Evolutionary conservation across 2,888 invertebrate species (phyloP).

Genomic region (Epinotia ramella): DNA sequence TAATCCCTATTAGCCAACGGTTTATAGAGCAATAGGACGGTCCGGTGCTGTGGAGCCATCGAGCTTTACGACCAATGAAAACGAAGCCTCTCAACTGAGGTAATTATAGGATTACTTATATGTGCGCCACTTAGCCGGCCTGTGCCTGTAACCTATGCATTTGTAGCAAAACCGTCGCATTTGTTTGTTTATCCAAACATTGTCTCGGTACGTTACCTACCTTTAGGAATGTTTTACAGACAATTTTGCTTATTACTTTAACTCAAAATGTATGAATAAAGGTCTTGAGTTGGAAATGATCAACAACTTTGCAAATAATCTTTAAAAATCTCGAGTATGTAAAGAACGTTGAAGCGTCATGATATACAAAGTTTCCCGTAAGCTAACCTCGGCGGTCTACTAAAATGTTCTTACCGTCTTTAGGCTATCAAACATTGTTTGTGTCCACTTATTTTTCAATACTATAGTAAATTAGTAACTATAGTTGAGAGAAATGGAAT

Average conservation of each 20-base stretch:
- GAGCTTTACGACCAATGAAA: conserved; percentile 81
- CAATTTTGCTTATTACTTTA: neutral
- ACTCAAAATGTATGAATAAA: no score
- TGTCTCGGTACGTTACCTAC: neutral
- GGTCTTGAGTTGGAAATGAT: no score
- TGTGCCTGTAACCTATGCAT: conserved; percentile 29
- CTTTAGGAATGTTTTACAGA: neutral
- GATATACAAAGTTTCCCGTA: no score
- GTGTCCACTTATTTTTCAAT: no score
- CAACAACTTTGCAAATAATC: no score
- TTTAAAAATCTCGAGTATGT: no score
- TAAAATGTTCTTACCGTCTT: no score
- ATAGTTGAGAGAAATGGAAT: no score
- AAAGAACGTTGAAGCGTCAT: no score
- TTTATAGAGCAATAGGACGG: conserved; percentile 76
- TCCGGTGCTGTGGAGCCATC: conserved; percentile 73
- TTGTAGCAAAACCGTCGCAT: conserved; percentile 13
- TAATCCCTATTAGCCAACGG: conserved; percentile 80
- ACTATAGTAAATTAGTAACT: no score
- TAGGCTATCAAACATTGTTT: no score
- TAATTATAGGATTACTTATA: conserved; percentile 80
- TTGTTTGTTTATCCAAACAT: conserved; percentile 10
- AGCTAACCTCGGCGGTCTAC: no score
- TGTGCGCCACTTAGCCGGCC: conserved; percentile 44
- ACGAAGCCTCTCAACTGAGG: conserved; percentile 70